Conservation (phyloP, 2,888 invertebrate species). For the Acronicta psi region DNA sequence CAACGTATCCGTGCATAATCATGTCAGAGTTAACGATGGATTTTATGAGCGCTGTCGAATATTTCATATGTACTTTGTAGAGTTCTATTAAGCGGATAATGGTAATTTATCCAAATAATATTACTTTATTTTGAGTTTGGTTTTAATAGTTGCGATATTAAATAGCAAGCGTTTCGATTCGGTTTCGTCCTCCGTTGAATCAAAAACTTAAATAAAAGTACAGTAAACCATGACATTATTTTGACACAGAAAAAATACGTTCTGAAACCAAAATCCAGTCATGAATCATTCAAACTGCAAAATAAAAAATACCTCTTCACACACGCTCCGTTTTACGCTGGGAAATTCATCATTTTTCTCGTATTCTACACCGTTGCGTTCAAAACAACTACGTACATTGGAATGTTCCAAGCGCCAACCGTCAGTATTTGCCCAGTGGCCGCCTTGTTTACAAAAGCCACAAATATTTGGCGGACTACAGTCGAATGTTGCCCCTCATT, state of each 20-base stretch:
- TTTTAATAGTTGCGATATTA: no score
- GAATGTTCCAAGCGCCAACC: slow-evolving; percentile 6
- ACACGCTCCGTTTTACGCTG: slow-evolving; percentile 6
- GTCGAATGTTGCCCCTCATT: slow-evolving; percentile 19
- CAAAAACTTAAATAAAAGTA: no score
- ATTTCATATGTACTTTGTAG: slow-evolving; percentile 32
- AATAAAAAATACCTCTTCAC: not conserved
- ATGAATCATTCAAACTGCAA: not conserved
- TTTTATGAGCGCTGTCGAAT: slow-evolving; percentile 48
- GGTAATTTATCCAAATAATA: not conserved
- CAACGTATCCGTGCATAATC: slow-evolving; percentile 47
- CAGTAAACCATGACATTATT: no score
- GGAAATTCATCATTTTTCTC: slow-evolving; percentile 17
- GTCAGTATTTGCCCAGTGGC: slow-evolving; percentile 9
- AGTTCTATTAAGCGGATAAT: slow-evolving; percentile 25
- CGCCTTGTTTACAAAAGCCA: slow-evolving; percentile 26
- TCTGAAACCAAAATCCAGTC: no score
- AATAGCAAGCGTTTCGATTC: no score
- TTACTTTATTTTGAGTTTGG: not conserved
- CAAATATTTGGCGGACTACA: slow-evolving; percentile 45
- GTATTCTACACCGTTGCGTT: slow-evolving; percentile 19
- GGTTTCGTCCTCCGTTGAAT: no score
- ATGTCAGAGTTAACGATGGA: slow-evolving; percentile 41
- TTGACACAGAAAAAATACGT: no score
- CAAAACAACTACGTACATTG: slow-evolving; percentile 11